Evolutionary conservation across 1,140 invertebrate species (phyloP), one percentile per base, ranked within the genome.

Genomic region (Drosophila simulans): DNA sequence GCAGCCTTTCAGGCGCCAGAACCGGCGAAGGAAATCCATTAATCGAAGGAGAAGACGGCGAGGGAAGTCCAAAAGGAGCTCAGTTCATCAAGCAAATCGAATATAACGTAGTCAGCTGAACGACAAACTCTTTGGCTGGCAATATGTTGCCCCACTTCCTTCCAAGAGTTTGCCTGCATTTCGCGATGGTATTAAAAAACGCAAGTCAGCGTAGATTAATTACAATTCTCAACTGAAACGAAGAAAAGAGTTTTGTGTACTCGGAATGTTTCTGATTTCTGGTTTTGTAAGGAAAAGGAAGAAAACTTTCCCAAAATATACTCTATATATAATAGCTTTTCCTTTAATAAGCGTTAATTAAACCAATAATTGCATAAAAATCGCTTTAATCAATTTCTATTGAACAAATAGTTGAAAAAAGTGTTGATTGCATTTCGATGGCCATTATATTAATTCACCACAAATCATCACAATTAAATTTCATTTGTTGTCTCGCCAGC

Each of bases 1-100:
- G 73, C 62, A 76, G 73, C 55, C 73, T 68, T 76, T 76, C 72
- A 68, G 73, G 73, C 73, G 73, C 73, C 73, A 51, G 31, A 45
- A 46, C 48, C 68, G 46, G 48, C 55, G 46, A 65, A 58, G 52
- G 53, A 22, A 75, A 74, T 65, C 52, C 70, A 75, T 74, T 74
- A 75, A 74, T 56, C 69, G 69, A 72, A 59, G 51, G 34, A 49
- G 48, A 48, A 35, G 43, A 20, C 52, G 64, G 40, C 35, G 34
- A 39, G 37, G 37, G 17, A 17, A 39, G 39, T 11, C 39, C 34
- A 48, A 40, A 52, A 52, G 68, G 22, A 72, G 66, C 46, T 72
- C 39, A 72, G 66, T 60, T 72, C 39, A 72, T 72, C 64, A 56
- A 11, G 42, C n/a, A 35, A 70, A 70, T 56, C 34, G 51, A 70